These are phyloP conservation scores for Thalassarche chlororhynchos DNA, from an alignment of 2,113 vertebrate species.

Conservation along the genomic window DNA sequence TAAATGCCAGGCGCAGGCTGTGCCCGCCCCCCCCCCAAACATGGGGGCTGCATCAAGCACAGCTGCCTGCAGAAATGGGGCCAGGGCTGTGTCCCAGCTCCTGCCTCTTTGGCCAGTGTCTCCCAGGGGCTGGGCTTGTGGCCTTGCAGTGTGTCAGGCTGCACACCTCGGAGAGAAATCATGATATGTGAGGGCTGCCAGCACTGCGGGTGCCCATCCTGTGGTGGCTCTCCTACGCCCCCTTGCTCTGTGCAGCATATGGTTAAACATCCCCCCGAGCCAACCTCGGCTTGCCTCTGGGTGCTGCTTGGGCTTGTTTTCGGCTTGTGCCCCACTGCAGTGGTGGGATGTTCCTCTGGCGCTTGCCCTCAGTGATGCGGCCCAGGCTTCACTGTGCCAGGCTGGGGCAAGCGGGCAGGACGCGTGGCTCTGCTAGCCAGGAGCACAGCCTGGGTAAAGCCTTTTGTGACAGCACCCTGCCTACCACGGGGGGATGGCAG, in stretches of 20 bases:
- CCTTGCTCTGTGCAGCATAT: background rate
- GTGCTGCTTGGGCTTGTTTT: background rate
- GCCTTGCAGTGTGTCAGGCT: background rate
- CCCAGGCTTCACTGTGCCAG: background rate
- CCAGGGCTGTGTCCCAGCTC: background rate
- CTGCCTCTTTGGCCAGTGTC: background rate
- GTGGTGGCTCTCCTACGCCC: background rate
- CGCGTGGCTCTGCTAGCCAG: background rate
- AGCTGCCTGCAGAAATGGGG: background rate
- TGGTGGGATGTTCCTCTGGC: background rate
- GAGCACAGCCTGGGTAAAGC: background rate
- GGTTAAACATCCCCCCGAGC: background rate
- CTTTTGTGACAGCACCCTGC: background rate
- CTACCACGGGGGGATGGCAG: background rate
- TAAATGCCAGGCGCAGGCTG: background rate
- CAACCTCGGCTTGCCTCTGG: background rate
- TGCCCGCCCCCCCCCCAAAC: background rate
- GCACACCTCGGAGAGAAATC: rapidly evolving
- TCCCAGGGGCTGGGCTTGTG: background rate
- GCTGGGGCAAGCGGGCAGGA: background rate
- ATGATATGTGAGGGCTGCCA: rapidly evolving
- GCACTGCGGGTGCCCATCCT: rapidly evolving
- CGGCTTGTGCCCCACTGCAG: background rate
- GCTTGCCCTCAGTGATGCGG: background rate
- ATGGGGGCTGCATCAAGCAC: background rate